Evolutionary conservation across 2,113 vertebrate species (phyloP).

Genomic region (Bagarius yarrelli): DNA sequence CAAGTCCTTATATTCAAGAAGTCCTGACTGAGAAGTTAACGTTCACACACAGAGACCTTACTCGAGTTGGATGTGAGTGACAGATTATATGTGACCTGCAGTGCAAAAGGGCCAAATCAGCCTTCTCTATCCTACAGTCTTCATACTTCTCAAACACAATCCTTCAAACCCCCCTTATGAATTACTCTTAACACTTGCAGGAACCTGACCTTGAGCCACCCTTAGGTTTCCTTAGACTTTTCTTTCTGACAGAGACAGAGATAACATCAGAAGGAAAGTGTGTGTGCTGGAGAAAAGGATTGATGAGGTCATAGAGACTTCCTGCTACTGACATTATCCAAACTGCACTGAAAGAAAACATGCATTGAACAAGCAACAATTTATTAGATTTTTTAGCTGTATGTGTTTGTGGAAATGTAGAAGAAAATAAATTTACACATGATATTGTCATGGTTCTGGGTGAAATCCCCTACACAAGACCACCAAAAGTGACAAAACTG

Average conservation of each 20-base stretch:
- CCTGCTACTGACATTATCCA: slow-evolving; percentile 7
- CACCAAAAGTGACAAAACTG: too few relatives aligned
- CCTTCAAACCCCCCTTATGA: slow-evolving; percentile 10
- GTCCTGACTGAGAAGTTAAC: too few relatives aligned
- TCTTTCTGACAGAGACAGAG: slow-evolving; percentile 10
- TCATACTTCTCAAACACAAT: slow-evolving; percentile 16
- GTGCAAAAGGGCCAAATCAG: neutral
- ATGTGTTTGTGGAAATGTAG: too few relatives aligned
- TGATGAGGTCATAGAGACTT: slow-evolving; percentile 36
- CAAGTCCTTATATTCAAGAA: neutral
- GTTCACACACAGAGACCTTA: neutral
- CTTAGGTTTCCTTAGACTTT: neutral
- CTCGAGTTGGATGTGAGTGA: neutral
- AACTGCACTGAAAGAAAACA: slow-evolving; percentile 39
- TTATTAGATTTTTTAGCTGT: too few relatives aligned
- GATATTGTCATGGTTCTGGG: too few relatives aligned
- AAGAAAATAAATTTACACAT: too few relatives aligned
- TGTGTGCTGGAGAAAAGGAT: slow-evolving; percentile 26
- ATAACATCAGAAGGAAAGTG: slow-evolving; percentile 12
- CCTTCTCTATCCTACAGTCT: neutral
- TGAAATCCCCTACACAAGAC: too few relatives aligned
- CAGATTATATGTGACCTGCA: slow-evolving; percentile 6
- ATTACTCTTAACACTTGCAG: slow-evolving; percentile 7
- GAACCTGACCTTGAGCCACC: slow-evolving; percentile 13
- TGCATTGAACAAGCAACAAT: too few relatives aligned